A percentile compares a stretch with the other conserved stretches of the same genome.
Evolutionary conservation across 1,140 invertebrate species (phyloP).

Genomic region (Parasteatoda tepidariorum): DNA sequence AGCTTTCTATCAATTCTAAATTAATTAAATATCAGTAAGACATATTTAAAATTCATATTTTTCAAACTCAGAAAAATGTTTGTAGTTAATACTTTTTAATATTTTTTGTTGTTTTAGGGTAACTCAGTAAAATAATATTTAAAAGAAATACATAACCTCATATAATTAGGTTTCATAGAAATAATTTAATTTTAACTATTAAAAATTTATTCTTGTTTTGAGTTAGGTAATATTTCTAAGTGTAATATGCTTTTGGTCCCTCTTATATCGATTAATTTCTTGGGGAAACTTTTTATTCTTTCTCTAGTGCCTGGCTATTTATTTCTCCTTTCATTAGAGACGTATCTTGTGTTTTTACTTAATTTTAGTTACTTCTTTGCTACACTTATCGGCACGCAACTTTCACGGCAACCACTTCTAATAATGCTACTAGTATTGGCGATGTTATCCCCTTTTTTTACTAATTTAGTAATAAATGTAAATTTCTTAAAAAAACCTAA

Average conservation of each 20-base stretch:
- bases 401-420: background rate
- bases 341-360: constrained; percentile 50
- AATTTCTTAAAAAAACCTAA: background rate
- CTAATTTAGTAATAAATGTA: background rate
- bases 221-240: too few relatives aligned
- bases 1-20: too few relatives aligned
- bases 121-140: too few relatives aligned
- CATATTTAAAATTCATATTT: too few relatives aligned
- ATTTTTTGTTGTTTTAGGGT: too few relatives aligned
- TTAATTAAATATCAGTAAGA: too few relatives aligned
- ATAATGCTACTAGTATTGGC: background rate
- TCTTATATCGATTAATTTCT: constrained; percentile 22
- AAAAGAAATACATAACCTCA: too few relatives aligned
- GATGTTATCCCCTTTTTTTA: constrained; percentile 1
- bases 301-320: constrained; percentile 7
- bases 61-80: too few relatives aligned
- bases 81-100: too few relatives aligned
- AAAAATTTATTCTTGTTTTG: too few relatives aligned
- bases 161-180: too few relatives aligned
- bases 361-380: constrained; percentile 42
- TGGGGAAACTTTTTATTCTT: constrained; percentile 1
- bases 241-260: background rate
- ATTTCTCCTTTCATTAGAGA: constrained; percentile 49
- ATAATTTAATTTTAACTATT: too few relatives aligned
- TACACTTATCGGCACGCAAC: constrained; percentile 19